Evolutionary conservation across 2,113 vertebrate genomes (phyloP).

Genomic region (Actenoides hombroni): DNA sequence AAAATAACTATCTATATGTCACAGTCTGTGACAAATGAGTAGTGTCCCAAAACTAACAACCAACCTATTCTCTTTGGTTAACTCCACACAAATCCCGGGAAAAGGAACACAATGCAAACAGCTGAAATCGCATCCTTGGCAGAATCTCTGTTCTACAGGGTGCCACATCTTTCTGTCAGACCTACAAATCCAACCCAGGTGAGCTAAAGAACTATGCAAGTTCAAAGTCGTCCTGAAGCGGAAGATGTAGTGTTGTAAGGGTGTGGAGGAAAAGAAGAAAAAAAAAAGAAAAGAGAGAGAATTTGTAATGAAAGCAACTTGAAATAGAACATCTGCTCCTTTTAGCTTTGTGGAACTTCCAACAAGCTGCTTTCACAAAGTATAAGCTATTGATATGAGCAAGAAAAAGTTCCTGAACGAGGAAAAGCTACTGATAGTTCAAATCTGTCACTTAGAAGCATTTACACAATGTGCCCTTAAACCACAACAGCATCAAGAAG

Average conservation of each 20-base stretch:
- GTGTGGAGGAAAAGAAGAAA: neutral
- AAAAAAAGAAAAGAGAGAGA: neutral
- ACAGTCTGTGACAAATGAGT: neutral
- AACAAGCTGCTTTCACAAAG: neutral
- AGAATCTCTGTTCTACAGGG: neutral
- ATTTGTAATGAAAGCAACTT: neutral
- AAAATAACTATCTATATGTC: neutral
- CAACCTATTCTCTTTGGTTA: neutral
- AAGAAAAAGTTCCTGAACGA: neutral
- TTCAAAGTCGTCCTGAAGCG: neutral
- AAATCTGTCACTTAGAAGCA: neutral
- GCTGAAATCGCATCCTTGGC: fast-evolving
- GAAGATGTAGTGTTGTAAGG: neutral
- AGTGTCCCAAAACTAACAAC: neutral
- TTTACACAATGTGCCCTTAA: neutral
- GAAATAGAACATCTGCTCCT: conserved; percentile 33
- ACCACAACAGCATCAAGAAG: neutral
- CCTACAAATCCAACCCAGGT: neutral
- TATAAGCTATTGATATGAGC: neutral
- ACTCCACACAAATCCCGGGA: neutral
- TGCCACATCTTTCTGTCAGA: neutral
- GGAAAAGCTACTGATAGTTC: neutral
- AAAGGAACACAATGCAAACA: neutral
- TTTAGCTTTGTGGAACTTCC: neutral
- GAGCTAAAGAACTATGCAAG: neutral